Evolutionary conservation across 2,888 invertebrate species (phyloP), one percentile per base, ranked within the genome.

Genomic region (Chaetoderma sp.): DNA sequence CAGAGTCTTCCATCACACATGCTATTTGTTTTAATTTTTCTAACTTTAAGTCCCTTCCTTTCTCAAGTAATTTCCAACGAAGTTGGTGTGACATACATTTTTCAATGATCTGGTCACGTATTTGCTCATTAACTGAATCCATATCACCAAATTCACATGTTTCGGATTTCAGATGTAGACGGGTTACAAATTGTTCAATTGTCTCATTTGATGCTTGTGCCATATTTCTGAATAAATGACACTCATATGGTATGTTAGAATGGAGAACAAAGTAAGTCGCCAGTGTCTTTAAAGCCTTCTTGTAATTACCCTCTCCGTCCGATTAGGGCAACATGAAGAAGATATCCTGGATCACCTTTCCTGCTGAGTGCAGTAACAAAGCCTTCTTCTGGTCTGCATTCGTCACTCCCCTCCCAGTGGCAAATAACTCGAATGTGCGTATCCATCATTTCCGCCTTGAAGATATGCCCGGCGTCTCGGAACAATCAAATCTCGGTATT

Each of bases 61-160:
- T 58, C 45, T 70, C 70, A 10, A 70, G 42, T 10, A 70, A 25
- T 25, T 68, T 68, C 4, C 68, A 57, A 32, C 67, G 36, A 13
- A 74, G 21, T 13, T 27, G 42, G 6, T 27, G 25, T 4, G 50
- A 50, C 0, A 4, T 5, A 50, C 70, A 67, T 27, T 65, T 72
- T 16, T 67, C 67, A 13, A 73, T 63, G 10, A 73, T 60, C n/a
- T 71, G 72, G 59, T 71, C 70, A 21, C 68, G 13, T 10, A 70
- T 62, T 36, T 58, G 25, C 10, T 61, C 60, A 28, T 70, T 63
- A 6, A 28, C 25, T 16, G 13, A n/a, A 30, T 70, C 45, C n/a
- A n/a, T n/a, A n/a, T n/a, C n/a, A 1, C 30, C 50, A 56, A 72
- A 74, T 3, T 68, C 56, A 57, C 72, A 74, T 18, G 54, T 54